Evolutionary conservation across 2,113 vertebrate species (phyloP), one percentile per base, ranked within the genome.

Genomic region (Microcebus murinus): DNA sequence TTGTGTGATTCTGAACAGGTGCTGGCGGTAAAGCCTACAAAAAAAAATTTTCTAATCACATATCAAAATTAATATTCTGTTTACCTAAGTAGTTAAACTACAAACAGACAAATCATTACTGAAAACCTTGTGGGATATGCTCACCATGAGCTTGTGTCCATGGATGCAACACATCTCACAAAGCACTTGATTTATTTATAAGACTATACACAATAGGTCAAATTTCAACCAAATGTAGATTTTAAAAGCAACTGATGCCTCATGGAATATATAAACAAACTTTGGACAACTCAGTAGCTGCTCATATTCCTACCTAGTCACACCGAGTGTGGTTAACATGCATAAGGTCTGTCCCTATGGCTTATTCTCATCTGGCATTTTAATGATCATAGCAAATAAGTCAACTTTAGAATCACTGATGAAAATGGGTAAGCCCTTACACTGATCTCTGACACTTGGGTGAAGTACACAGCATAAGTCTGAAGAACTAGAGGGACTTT

Each of bases 1-100:
- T 99, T 45, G 99, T 99, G 98, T 99, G 99, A 98, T 99, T 99
- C 95, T 99, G 99, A 97, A 99, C 99, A 12, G 99, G 99, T 92
- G 99, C 99, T 83, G 99, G 99, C 0, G 99, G 99, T 93, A 99
- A 98, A 98, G 99, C 99, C 99, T 99, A 96, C 57, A 94, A 98
- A 98, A 91, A 97, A 85, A 97, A 95, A 98, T 96, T 97, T 93
- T 96, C 70, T 98, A 95, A 97, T 97, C 97, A 97, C 90, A 85
- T 90, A 94, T 77, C 94, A 61, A 76, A 92, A 96, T 98, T 97
- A 97, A 98, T 79, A 98, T 91, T 98, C 98, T 95, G 61, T 81
- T 98, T 90, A 91, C 95, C 97, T 97, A 70, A 4, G 87, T 27
- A 95, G 74, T 96, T 86, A 94, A 84, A 95, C 97, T 67, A 96